These are phyloP conservation scores for Otus scops DNA, from an alignment of 2,797 vertebrate species.

Conservation along the genomic window DNA sequence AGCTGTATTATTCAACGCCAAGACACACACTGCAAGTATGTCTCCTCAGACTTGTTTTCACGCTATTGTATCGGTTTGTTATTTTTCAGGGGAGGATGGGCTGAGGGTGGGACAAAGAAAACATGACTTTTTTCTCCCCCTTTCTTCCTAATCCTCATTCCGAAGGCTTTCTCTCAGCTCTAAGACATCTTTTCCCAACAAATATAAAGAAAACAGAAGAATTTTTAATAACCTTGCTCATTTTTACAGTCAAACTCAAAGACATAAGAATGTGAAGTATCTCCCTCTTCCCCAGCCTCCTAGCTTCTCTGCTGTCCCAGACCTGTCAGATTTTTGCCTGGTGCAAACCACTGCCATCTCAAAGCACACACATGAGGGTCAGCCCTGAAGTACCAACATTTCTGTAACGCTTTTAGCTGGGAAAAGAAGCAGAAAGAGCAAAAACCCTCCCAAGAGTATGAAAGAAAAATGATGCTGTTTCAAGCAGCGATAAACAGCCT, in stretches of 20 bases:
- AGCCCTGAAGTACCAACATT: background rate
- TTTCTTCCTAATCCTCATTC: background rate
- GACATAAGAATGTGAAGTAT: background rate
- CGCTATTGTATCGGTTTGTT: background rate
- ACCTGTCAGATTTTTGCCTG: background rate
- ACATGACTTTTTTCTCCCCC: background rate
- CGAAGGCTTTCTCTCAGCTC: background rate
- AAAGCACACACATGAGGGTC: background rate
- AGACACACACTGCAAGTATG: conserved; percentile 16
- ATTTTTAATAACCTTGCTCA: background rate
- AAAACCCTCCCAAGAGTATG: background rate
- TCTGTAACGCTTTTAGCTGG: background rate
- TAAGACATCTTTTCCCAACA: background rate
- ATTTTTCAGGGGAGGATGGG: background rate
- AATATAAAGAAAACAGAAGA: background rate
- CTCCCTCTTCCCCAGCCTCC: background rate
- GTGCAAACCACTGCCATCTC: background rate
- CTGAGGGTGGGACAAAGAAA: background rate
- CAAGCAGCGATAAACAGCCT: background rate
- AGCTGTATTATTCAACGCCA: background rate
- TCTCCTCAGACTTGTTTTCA: conserved; percentile 4
- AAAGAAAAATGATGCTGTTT: background rate
- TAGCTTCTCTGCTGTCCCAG: background rate
- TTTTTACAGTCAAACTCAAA: background rate
- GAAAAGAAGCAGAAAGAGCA: background rate